Conservation (phyloP, 2,113 vertebrate species). For the Tympanuchus pallidicinctus region DNA sequence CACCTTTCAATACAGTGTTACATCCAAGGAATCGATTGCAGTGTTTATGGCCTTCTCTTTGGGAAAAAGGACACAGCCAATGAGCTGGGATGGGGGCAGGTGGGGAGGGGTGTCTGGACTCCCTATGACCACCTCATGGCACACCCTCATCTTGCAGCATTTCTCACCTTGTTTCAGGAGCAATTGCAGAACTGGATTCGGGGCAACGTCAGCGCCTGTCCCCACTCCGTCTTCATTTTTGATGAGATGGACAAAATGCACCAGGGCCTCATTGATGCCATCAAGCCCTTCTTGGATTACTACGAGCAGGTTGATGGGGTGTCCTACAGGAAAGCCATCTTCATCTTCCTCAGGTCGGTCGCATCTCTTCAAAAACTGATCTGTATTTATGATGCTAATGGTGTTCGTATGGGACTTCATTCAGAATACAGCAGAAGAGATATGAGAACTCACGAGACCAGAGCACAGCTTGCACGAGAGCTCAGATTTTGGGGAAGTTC, state of each 20-base stretch:
- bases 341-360: conserved; percentile 94
- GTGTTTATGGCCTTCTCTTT: background rate
- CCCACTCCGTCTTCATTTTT: conserved; percentile 91
- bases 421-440: background rate
- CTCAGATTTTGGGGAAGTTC: background rate
- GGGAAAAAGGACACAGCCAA: background rate
- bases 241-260: conserved; percentile 97
- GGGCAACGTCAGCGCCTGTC: conserved; percentile 88
- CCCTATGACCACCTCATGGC: background rate
- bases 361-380: background rate
- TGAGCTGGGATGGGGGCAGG: background rate
- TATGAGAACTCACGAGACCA: too few relatives aligned
- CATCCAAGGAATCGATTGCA: background rate
- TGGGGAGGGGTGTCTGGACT: background rate
- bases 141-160: background rate
- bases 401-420: background rate
- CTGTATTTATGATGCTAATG: background rate
- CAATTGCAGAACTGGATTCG: conserved; percentile 91
- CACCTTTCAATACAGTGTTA: background rate
- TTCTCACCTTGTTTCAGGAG: conserved; percentile 72
- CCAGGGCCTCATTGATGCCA: conserved; percentile 90
- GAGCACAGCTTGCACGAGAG: background rate
- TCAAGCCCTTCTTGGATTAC: conserved; percentile 93
- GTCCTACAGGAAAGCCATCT: conserved; percentile 90
- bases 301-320: conserved; percentile 88